Base-by-base conservation (phyloP, 2,113 vertebrate species). In the Dipodomys spectabilis region DNA sequence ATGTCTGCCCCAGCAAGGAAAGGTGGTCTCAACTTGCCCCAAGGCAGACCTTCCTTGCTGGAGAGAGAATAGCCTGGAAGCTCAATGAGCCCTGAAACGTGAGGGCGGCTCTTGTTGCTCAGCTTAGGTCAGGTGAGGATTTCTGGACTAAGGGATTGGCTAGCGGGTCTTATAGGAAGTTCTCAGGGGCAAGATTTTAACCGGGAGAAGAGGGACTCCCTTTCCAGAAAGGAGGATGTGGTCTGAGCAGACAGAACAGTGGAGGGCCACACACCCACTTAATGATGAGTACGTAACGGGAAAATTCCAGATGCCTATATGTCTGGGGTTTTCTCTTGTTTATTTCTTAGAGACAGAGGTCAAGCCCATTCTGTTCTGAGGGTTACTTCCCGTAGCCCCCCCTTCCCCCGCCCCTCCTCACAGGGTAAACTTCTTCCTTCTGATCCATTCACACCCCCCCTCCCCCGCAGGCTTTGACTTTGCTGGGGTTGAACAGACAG, bases 141-240 rank as follows among this genome's bases (percentile, higher is more conserved):
- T 60, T 19, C 53, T 1, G 44, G 57, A 2, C 22, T 4, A 64
- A 30, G 72, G 27, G 9, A 35, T 78, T 32, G 39, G 68, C 57
- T 7, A 18, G 12, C 18, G 7, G 12, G 23, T 60, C 71, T 45
- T 39, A 32, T 0, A 3, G 32, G 53, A 86, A 16, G 11, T 57
- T 57, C 53, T 45, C 20, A 2, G 3, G 35, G 20, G 22, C 7
- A 0, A 22, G 5, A 13, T 25, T 1, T 1, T 22, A 32, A 2
- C 3, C 0, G 18, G 65, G 39, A 79, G 67, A 57, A 60, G 45
- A 64, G 53, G 45, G 27, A 68, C 20, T 84, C 23, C 0, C 1
- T 4, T 53, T 49, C 53, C 44, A 28, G 71, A 69, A 44, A 22
- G 49, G 79, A 49, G 45, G 6, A 19, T 9, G 19, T 35, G 82